A percentile compares a stretch with the other conserved stretches of the same genome.
These are phyloP conservation scores for Pseudochromis fuscus DNA, from an alignment of 2,797 vertebrate genomes.

Conservation along the genomic window DNA sequence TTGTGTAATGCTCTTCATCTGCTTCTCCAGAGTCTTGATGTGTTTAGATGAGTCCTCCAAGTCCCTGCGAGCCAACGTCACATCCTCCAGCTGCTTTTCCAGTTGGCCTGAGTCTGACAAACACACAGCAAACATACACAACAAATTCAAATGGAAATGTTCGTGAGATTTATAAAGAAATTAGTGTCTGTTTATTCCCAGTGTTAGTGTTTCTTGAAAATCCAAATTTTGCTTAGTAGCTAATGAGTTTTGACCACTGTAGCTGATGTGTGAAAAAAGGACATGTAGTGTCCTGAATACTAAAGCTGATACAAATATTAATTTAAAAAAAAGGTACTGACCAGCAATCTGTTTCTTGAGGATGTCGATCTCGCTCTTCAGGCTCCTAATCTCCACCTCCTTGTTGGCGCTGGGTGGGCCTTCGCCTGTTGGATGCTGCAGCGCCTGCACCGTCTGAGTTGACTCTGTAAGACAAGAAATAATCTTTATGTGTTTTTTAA, in stretches of 20 bases:
- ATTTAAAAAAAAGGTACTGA: conserved; percentile 64
- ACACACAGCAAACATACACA: neutral
- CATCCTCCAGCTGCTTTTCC: conserved; percentile 93
- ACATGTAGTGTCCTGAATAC: neutral
- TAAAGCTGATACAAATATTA: neutral
- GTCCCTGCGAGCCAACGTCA: conserved; percentile 86
- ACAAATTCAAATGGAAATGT: neutral
- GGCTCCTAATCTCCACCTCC: conserved; percentile 94
- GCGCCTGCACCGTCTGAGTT: conserved; percentile 94
- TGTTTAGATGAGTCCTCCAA: conserved; percentile 93
- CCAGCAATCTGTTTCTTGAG: conserved; percentile 95
- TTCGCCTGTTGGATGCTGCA: conserved; percentile 91
- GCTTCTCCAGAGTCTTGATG: conserved; percentile 92
- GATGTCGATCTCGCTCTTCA: conserved; percentile 96
- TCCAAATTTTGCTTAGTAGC: neutral
- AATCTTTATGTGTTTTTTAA: neutral
- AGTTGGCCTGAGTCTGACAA: conserved; percentile 89
- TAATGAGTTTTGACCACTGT: neutral
- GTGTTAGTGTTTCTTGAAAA: neutral
- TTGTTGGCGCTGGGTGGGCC: conserved; percentile 88
- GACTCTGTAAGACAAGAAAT: conserved; percentile 84
- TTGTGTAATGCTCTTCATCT: conserved; percentile 90
- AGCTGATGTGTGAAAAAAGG: neutral
- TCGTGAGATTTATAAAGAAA: neutral
- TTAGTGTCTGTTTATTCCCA: neutral